Base-by-base conservation (phyloP, 1,140 invertebrate genomes). In the Rhyacophila brunnea region DNA sequence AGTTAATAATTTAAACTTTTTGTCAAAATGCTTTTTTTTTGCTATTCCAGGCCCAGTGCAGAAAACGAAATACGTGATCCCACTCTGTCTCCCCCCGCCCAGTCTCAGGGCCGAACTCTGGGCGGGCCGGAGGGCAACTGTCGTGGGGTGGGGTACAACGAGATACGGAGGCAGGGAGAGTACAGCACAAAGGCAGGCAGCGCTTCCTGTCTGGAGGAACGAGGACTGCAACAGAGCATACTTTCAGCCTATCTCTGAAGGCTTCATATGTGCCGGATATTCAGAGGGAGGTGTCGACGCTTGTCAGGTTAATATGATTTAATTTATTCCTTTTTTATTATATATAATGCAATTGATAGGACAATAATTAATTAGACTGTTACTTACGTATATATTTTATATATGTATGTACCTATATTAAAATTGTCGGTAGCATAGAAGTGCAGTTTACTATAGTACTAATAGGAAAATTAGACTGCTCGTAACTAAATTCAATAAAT, bases 71-170 rank as follows among this genome's bases (percentile, higher is more conserved):
- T 95, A 95, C 70, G 87, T 95, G 9, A 89, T 92, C 58, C 93
- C 94, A 1, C 85, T 96, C 42, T 96, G 93, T 72, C 74, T 96
- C 34, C 93, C 94, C 77, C 79, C 14, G 60, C 56, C 18, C 11
- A 52, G 3, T 35, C 50, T 38, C 61, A 63, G 23, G 62, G 55
- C 43, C 62, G 68, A 58, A 51, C 62, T 6, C 34, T 72, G 36
- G 68, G 69, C 66, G 60, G 69, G 59, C 49, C 69, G 48, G 68
- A 68, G 59, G 60, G 89, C 90, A 1, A 94, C 92, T 0, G 92
- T 95, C 0, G 90, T 94, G 10, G 92, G 92, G n/a, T 96, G 92
- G 92, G 93, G 93, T 15, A 92, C 89, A 6, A 90, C 90, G 1
- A 89, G 90, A 67, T 89, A 93, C 71, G 87, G 91, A 11, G 91